Evolutionary conservation across 2,888 invertebrate genomes (phyloP), one percentile per base, ranked within the genome.

Genomic region (Entomobrya multifasciata): DNA sequence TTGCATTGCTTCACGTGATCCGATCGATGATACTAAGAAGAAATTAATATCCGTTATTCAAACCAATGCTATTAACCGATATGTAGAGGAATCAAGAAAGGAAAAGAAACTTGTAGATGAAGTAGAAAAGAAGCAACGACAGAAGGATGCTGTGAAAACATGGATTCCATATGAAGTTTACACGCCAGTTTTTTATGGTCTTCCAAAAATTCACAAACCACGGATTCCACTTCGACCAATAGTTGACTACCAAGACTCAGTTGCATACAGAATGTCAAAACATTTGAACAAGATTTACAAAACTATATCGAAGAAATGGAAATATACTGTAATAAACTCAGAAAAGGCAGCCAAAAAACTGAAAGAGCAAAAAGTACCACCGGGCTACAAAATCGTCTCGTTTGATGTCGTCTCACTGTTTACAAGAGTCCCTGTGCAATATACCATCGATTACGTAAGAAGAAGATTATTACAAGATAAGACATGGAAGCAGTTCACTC

Each of bases 151-250:
- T n/a, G n/a, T n/a, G n/a, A n/a, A n/a, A n/a, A n/a, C n/a, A n/a
- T n/a, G n/a, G n/a, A 49, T 49, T 11, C 49, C 49, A 2, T 49
- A 49, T 49, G 5, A 49, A 10, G 2, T 3, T 4, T 49, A 3
- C n/a, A 49, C 49, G 3, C 76, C 76, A 76, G 13, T 22, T 3
- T 52, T 76, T 2, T 76, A 76, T 52, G 76, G 76, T 6, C 17
- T 55, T 2, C 76, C 76, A 8, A 76, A 76, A 76, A 76, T 76
- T 11, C 76, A 76, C 41, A 76, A 76, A 52, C n/a, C 22, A n/a
- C 25, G 36, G 4, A 52, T 55, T 5, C 76, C 76, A 17, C 15
- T 76, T 5, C 52, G 76, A 30, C 41, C 83, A 17, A 83, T 83
- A 15, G 41, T 60, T 25, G 83, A 83, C 15, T 74, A 49, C 20